Conservation (phyloP, 1,140 invertebrate genomes). For the Argopecten irradians region DNA sequence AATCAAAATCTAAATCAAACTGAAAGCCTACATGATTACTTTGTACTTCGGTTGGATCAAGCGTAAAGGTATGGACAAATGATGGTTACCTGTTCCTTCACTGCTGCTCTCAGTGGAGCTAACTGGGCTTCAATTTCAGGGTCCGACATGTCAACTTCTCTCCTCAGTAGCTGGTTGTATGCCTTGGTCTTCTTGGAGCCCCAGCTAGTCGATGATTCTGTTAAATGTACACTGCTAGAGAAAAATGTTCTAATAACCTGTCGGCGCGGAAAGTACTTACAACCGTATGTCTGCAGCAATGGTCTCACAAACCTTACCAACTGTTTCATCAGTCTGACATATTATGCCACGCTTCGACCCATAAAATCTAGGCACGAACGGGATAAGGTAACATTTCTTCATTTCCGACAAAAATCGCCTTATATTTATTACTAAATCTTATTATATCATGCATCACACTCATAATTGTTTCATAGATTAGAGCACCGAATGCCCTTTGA, state of each 20-base stretch:
- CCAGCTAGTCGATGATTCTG: conserved; percentile 47
- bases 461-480: neutral
- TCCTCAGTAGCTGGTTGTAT: conserved; percentile 35
- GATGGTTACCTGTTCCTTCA: conserved; percentile 90
- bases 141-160: conserved; percentile 77
- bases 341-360: conserved; percentile 49
- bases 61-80: no score
- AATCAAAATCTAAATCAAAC: no score
- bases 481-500: neutral
- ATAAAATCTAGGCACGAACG: conserved; percentile 34
- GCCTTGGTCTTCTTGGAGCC: conserved; percentile 54
- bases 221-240: neutral
- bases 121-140: conserved; percentile 89
- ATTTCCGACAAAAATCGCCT: neutral
- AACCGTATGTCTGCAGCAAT: neutral
- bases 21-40: no score
- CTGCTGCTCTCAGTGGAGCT: conserved; percentile 88
- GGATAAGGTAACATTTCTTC: neutral
- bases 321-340: conserved; percentile 55
- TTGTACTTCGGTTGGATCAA: no score
- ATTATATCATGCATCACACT: no score
- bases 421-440: neutral
- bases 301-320: conserved; percentile 34
- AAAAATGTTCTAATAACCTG: neutral
- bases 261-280: neutral